These are phyloP conservation scores for Gobionotothen gibberifrons DNA, from an alignment of 2,797 vertebrate species.

Conservation along the genomic window DNA sequence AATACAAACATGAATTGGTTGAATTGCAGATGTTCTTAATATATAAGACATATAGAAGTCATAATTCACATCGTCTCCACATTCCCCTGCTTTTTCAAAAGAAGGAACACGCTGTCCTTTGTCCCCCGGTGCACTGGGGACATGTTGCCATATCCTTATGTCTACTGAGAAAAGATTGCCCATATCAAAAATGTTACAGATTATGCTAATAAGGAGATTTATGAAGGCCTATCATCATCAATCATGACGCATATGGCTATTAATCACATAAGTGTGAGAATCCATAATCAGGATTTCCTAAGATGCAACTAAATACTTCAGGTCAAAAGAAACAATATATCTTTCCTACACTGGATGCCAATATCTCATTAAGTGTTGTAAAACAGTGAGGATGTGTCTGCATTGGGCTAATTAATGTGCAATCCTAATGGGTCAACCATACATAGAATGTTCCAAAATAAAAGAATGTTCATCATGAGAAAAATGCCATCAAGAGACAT, in stretches of 20 bases:
- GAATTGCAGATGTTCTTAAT: conserved; percentile 10
- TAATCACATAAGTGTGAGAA: conserved; percentile 27
- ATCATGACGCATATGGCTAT: conserved; percentile 38
- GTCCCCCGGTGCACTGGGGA: conserved; percentile 23
- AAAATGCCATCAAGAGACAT: conserved; percentile 22
- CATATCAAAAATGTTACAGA: conserved; percentile 32
- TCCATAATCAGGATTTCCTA: conserved; percentile 9
- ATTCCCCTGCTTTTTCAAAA: conserved; percentile 30
- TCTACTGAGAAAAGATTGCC: conserved; percentile 24
- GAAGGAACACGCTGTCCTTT: conserved; percentile 64
- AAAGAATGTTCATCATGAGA: not conserved
- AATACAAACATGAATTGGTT: not conserved
- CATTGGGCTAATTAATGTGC: not conserved
- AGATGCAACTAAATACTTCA: conserved; percentile 13
- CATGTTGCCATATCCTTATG: conserved; percentile 31
- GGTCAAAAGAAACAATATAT: conserved; percentile 3
- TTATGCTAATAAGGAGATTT: conserved; percentile 50
- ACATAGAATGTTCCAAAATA: not conserved
- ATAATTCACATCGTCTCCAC: conserved; percentile 24
- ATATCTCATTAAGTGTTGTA: not conserved
- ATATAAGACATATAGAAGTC: not conserved
- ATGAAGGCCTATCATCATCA: conserved; percentile 37
- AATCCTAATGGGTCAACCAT: not conserved
- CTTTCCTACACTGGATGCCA: not conserved
- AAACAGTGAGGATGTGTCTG: not conserved